Percentiles rank a stretch among this genome's conserved stretches.
These are phyloP conservation scores for Ciconia stormi DNA, from an alignment of 2,113 vertebrate species.

Conservation along the genomic window DNA sequence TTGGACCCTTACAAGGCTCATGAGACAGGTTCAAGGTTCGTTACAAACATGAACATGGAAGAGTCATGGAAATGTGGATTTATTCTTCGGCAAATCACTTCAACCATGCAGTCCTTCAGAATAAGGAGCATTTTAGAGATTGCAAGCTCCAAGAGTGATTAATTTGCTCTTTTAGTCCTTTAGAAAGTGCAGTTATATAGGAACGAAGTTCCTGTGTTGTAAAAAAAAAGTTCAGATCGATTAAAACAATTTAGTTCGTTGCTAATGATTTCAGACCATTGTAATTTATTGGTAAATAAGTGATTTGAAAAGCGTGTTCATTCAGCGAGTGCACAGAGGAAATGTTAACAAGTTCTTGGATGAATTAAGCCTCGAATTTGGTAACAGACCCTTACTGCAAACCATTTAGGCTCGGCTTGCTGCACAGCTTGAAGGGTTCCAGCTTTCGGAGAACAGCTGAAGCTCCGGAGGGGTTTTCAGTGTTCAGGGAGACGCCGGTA, in stretches of 20 bases:
- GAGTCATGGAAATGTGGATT: neutral
- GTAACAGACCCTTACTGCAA: neutral
- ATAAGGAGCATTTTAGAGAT: neutral
- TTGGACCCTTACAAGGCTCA: neutral
- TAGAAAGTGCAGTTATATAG: conserved; percentile 22
- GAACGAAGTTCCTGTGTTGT: neutral
- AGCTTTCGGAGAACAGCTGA: conserved; percentile 24
- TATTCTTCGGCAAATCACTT: neutral
- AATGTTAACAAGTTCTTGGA: conserved; percentile 64
- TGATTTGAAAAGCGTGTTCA: conserved; percentile 51
- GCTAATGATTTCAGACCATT: conserved; percentile 74
- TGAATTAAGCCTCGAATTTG: conserved; percentile 56
- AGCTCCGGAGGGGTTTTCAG: conserved; percentile 34
- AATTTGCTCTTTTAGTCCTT: conserved; percentile 48
- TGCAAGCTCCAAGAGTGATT: conserved; percentile 38
- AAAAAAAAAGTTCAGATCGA: conserved; percentile 73
- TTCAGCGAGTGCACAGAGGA: conserved; percentile 48
- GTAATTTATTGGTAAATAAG: conserved; percentile 74
- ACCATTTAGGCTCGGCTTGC: neutral
- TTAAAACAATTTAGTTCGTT: conserved; percentile 79
- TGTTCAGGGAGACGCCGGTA: neutral
- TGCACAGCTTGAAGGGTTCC: neutral
- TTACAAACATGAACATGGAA: neutral
- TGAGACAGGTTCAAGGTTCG: neutral
- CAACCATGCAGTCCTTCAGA: neutral